Evolutionary conservation across 2,888 invertebrate genomes (phyloP).

Genomic region (Drosophila tripunctata): DNA sequence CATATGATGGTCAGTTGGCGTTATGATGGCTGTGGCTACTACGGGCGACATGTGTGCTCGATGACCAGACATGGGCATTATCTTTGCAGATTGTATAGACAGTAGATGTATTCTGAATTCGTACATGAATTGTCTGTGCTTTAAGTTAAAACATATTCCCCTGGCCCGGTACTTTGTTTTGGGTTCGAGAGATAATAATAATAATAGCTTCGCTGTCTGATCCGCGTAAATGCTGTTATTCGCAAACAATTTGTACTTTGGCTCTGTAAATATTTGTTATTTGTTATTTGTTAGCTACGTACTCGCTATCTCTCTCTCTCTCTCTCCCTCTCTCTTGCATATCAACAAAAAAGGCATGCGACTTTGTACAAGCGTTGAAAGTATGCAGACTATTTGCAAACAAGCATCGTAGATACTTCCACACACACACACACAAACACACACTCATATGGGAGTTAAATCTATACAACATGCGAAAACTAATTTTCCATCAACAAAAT

Average conservation of each 20-base stretch:
- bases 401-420: slow-evolving; percentile 45
- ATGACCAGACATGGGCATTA: slow-evolving; percentile 33
- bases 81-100: background rate
- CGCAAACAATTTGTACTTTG: slow-evolving; percentile 56
- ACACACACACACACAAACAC: slow-evolving; percentile 26
- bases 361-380: slow-evolving; percentile 73
- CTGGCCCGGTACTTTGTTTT: background rate
- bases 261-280: slow-evolving; percentile 56
- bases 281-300: slow-evolving; percentile 43
- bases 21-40: slow-evolving; percentile 59
- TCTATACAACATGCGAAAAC: slow-evolving; percentile 69
- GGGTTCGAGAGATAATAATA: background rate
- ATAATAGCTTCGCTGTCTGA: slow-evolving; percentile 28
- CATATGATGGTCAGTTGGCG: slow-evolving; percentile 78
- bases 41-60: slow-evolving; percentile 64
- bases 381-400: slow-evolving; percentile 80
- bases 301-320: background rate
- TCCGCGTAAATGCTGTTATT: slow-evolving; percentile 40
- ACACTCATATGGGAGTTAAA: slow-evolving; percentile 42
- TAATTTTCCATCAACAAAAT: slow-evolving; percentile 74
- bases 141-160: background rate
- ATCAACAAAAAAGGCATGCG: slow-evolving; percentile 63
- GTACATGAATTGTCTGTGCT: background rate
- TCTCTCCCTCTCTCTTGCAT: no score
- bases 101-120: no score